Evolutionary conservation across 2,113 vertebrate species (phyloP).

Genomic region (Tympanuchus pallidicinctus): DNA sequence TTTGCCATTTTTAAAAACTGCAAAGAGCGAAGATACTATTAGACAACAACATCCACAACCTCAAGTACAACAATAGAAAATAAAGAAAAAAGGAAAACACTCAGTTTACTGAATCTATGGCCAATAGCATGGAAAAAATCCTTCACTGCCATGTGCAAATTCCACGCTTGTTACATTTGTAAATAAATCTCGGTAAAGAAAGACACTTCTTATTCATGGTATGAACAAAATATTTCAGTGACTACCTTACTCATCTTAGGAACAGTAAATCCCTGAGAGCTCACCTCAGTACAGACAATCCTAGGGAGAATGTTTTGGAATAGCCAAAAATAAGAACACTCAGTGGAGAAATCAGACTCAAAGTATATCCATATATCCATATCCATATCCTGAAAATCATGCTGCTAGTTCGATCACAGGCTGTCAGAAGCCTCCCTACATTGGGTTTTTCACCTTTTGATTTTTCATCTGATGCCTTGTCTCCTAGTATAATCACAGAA

Average conservation of each 20-base stretch:
- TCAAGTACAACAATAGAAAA: not conserved
- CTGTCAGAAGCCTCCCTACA: not conserved
- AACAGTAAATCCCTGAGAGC: not conserved
- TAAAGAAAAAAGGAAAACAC: too few relatives aligned
- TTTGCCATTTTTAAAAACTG: not conserved
- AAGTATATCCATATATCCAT: not conserved
- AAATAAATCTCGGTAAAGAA: not conserved
- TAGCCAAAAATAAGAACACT: not conserved
- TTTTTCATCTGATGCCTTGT: not conserved
- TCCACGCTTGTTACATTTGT: not conserved
- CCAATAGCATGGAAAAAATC: accelerated
- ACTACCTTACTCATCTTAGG: not conserved
- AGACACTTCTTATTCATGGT: not conserved
- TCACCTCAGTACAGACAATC: not conserved
- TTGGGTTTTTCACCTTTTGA: not conserved
- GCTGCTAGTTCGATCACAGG: not conserved
- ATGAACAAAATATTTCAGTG: not conserved
- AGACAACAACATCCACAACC: not conserved
- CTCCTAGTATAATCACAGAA: not conserved
- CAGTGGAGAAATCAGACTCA: not conserved
- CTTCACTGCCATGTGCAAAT: not conserved
- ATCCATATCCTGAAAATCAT: not conserved
- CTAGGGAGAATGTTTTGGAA: not conserved
- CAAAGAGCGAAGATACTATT: not conserved
- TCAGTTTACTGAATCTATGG: not conserved